These are phyloP conservation scores for Blastomussa wellsi DNA, from an alignment of 92 coral and sea anemone species.

Conservation along the genomic window DNA sequence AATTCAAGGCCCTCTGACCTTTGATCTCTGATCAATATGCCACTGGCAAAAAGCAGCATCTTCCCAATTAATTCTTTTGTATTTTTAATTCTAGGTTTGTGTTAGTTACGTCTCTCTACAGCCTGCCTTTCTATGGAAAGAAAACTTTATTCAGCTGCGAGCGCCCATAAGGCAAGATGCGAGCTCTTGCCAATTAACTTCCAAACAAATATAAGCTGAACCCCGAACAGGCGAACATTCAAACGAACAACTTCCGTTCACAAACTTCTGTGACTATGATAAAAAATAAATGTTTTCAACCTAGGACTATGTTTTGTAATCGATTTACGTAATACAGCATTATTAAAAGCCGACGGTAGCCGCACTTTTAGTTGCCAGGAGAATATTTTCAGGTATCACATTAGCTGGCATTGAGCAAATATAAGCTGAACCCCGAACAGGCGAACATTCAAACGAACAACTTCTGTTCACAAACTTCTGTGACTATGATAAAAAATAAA, in stretches of 20 bases:
- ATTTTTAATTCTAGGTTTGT: not conserved
- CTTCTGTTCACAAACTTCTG: not conserved
- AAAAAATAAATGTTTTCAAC: not conserved
- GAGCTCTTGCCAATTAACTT: not conserved
- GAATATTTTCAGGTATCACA: not conserved
- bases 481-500: not conserved
- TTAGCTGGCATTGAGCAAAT: not conserved
- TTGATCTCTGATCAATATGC: not conserved
- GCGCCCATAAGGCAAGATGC: not conserved
- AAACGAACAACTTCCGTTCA: not conserved
- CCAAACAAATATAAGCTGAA: not conserved
- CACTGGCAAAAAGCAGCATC: not conserved
- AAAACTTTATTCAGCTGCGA: slow-evolving; percentile 2
- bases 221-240: not conserved
- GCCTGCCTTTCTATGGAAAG: not conserved
- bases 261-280: not conserved
- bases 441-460: not conserved
- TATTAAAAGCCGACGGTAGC: too few species aligned
- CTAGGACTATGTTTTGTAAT: too few species aligned
- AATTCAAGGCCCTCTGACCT: not conserved
- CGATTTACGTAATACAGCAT: too few species aligned
- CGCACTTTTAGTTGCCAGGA: not conserved
- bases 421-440: not conserved
- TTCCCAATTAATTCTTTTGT: not conserved
- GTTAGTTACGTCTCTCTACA: not conserved